Percentiles rank a stretch among this genome's conserved stretches.
phyloP scores from a whole-genome alignment of 1,140 invertebrate species.

The Trichonephila inaurata region DNA sequence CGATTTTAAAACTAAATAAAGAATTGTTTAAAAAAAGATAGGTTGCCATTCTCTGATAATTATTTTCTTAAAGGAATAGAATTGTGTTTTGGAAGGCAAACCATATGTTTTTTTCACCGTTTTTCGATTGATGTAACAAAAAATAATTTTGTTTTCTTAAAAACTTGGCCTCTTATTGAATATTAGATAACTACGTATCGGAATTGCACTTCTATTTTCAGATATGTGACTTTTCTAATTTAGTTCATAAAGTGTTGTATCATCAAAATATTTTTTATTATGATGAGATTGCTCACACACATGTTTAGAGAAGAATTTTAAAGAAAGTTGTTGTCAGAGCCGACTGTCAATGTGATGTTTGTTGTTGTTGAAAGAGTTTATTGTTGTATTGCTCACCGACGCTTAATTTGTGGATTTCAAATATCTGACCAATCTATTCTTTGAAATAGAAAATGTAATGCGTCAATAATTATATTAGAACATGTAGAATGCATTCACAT shows the following conservation, averaged over 20 bases:
- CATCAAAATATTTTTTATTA: background rate
- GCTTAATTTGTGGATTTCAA: background rate
- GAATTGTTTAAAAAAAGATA: too few species aligned
- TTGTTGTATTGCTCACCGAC: background rate
- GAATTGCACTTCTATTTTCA: background rate
- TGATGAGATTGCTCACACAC: background rate
- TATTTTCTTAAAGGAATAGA: too few species aligned
- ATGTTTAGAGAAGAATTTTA: background rate
- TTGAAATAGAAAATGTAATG: background rate
- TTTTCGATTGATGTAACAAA: too few species aligned
- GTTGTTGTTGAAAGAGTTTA: background rate
- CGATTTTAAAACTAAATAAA: too few species aligned
- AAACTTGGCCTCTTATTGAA: too few species aligned
- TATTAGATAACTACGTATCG: background rate
- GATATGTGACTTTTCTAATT: background rate
- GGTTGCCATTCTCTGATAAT: too few species aligned
- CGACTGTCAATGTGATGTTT: background rate
- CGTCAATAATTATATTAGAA: background rate
- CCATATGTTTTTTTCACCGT: too few species aligned
- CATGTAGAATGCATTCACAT: background rate
- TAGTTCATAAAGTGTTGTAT: background rate
- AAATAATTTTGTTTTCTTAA: too few species aligned
- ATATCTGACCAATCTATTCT: conserved; percentile 9
- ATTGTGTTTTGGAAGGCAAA: too few species aligned
- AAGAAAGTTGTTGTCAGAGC: background rate